phyloP scores from a whole-genome alignment of 2,888 invertebrate species.

The Gryllus longicercus region DNA sequence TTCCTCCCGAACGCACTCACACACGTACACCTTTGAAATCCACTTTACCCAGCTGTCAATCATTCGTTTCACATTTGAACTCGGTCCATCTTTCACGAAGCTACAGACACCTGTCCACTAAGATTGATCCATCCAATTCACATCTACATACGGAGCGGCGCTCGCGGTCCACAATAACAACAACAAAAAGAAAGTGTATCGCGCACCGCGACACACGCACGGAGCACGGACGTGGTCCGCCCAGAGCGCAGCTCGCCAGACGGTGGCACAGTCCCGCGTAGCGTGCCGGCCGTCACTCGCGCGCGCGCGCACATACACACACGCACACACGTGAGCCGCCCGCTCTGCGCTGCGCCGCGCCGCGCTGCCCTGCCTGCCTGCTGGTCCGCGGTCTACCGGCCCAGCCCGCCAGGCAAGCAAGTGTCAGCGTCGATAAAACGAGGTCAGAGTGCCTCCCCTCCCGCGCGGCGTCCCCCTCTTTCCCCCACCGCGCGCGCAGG shows the following conservation, averaged over 20 bases:
- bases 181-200: neutral
- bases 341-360: neutral
- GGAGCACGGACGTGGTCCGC: neutral
- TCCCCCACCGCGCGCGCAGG: neutral
- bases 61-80: neutral
- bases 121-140: slow-evolving; percentile 9
- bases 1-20: neutral
- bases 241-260: neutral
- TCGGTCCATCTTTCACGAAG: neutral
- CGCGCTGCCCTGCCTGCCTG: neutral
- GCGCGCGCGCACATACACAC: too few species aligned
- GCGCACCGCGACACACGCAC: neutral
- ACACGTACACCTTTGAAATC: slow-evolving; percentile 17
- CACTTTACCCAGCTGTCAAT: slow-evolving; percentile 17
- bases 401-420: neutral
- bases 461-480: neutral
- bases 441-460: neutral
- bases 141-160: slow-evolving; percentile 11
- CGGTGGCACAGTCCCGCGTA: neutral
- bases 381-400: neutral
- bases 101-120: slow-evolving; percentile 17
- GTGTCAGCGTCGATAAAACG: slow-evolving; percentile 8
- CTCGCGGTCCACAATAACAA: neutral
- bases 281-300: neutral
- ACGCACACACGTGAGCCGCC: neutral